phyloP scores from a whole-genome alignment of 2,113 vertebrate species.

The Colius striatus region DNA sequence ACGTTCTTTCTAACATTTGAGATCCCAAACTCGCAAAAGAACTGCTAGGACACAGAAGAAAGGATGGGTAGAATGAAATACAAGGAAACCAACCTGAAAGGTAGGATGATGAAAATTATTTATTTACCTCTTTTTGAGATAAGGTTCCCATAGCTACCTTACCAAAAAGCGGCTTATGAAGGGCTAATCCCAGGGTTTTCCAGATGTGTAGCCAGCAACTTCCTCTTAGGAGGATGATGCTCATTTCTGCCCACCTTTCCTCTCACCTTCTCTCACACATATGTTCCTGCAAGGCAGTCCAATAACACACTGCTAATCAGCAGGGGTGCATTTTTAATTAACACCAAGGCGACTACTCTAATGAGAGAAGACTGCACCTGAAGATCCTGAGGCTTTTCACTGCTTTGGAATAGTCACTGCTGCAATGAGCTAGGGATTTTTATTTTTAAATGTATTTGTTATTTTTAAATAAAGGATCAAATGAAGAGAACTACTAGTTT shows the following conservation, averaged over 20 bases:
- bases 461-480: not conserved
- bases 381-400: not conserved
- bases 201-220: not conserved
- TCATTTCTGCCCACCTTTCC: not conserved
- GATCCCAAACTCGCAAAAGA: not conserved
- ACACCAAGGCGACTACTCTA: not conserved
- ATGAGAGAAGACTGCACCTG: not conserved
- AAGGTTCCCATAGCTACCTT: not conserved
- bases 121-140: not conserved
- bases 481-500: not conserved
- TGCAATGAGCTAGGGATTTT: not conserved
- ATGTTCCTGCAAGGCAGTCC: not conserved
- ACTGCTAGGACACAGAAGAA: not conserved
- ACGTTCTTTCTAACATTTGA: not conserved
- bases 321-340: not conserved
- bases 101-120: not conserved
- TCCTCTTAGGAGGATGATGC: not conserved
- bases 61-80: not conserved
- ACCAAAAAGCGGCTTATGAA: not conserved
- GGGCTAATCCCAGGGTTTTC: not conserved
- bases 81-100: not conserved
- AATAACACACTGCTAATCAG: fast-evolving
- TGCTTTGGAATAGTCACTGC: not conserved
- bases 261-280: not conserved
- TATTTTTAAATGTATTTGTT: not conserved